Conservation (phyloP, 2,113 vertebrate species). For the Bungarus multicinctus region DNA sequence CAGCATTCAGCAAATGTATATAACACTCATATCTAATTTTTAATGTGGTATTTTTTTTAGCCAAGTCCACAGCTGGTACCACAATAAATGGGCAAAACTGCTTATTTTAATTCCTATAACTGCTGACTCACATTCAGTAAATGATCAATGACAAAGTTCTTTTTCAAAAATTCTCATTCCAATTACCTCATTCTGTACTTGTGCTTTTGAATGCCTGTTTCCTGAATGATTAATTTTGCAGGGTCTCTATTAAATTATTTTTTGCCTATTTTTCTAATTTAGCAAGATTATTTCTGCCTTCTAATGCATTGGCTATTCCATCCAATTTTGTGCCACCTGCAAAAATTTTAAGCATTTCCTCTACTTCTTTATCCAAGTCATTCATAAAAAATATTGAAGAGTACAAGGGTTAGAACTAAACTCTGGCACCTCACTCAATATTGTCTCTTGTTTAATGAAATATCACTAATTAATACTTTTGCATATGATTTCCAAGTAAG, state of each 20-base stretch:
- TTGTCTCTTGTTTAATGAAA: background rate
- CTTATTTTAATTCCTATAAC: background rate
- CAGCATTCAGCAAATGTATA: background rate
- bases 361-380: background rate
- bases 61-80: background rate
- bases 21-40: background rate
- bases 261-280: background rate
- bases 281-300: background rate
- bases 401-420: background rate
- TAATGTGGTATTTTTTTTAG: background rate
- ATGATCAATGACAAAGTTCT: background rate
- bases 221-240: background rate
- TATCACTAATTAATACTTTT: background rate
- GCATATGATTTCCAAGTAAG: background rate
- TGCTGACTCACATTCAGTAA: background rate
- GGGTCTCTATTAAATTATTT: background rate
- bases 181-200: background rate
- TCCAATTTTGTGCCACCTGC: background rate
- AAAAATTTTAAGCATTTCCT: background rate
- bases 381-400: background rate
- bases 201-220: background rate
- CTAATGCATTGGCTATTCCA: background rate
- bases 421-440: background rate
- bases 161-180: background rate
- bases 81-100: background rate